Evolutionary conservation across 2,797 vertebrate genomes (phyloP), one percentile per base, ranked within the genome.

Genomic region (Pipistrellus pipistrellus): DNA sequence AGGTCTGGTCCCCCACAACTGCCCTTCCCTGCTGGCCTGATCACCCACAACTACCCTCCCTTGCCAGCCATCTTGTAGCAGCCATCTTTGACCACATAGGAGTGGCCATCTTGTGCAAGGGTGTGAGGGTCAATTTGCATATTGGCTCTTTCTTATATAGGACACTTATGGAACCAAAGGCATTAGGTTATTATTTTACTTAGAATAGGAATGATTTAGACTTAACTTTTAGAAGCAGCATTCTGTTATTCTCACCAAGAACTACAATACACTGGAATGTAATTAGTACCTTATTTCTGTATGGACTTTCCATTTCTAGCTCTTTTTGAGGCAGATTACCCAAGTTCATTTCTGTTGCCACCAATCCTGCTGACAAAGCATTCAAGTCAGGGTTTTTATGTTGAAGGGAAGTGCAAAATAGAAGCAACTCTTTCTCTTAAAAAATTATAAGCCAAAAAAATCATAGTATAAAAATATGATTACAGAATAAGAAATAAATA

Each of bases 241-340:
- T 88, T 85, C 68, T 85, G 46, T 78, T 90, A 25, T 68, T 91
- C 32, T 76, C 94, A 93, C 21, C n/a, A 62, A 85, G 90, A 72
- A 32, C 2, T 35, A 30, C 41, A 69, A 53, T n/a, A 71, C 2
- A 48, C 7, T 78, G 1, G 41, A 78, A 66, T 83, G 57, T 27
- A 92, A 80, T 75, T 88, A 83, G 35, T 35, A 73, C 30, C 53
- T 41, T 77, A 87, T 75, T 94, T 92, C 35, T 95, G n/a, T 62
- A 32, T 11, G 4, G 3, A 78, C 68, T 85, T 93, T 53, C 4
- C 7, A 30, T 32, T 76, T 85, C 44, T 57, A 93, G 20, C 25
- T 71, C 64, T 84, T 38, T 93, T 55, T 90, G 25, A 93, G 12
- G 27, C 11, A 93, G n/a, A 82, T 95, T 69, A 75, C 84, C 25